Evolutionary conservation across 2,113 vertebrate genomes (phyloP).

Genomic region (Telmatochromis brichardi): DNA sequence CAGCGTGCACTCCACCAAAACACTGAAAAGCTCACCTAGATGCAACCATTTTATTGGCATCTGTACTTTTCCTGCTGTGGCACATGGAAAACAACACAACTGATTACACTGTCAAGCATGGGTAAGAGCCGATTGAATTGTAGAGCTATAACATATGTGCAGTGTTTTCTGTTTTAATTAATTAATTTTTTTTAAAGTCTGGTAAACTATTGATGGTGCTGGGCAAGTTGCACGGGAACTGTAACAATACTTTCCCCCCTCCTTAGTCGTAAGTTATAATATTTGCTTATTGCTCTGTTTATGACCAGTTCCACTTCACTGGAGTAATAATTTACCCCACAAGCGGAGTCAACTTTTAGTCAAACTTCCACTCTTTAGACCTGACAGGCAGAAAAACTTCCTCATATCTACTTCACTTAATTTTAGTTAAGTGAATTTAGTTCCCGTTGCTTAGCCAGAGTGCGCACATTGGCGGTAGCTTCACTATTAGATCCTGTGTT

Average conservation of each 20-base stretch:
- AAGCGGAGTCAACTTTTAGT: background rate
- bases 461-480: background rate
- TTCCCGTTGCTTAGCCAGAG: background rate
- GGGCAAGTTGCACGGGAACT: background rate
- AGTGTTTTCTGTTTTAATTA: background rate
- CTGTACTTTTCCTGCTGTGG: background rate
- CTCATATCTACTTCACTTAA: background rate
- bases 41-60: background rate
- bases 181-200: background rate
- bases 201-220: background rate
- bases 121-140: background rate
- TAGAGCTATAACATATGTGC: background rate
- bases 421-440: background rate
- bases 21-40: background rate
- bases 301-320: background rate
- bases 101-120: background rate
- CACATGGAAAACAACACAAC: background rate
- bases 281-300: background rate
- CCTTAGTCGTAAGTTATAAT: background rate
- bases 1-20: background rate
- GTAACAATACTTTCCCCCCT: background rate
- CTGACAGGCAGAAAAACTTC: background rate
- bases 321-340: background rate
- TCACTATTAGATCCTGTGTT: background rate
- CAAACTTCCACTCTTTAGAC: background rate